phyloP scores from a whole-genome alignment of 1,140 invertebrate genomes.

The Diorhabda sublineata region DNA sequence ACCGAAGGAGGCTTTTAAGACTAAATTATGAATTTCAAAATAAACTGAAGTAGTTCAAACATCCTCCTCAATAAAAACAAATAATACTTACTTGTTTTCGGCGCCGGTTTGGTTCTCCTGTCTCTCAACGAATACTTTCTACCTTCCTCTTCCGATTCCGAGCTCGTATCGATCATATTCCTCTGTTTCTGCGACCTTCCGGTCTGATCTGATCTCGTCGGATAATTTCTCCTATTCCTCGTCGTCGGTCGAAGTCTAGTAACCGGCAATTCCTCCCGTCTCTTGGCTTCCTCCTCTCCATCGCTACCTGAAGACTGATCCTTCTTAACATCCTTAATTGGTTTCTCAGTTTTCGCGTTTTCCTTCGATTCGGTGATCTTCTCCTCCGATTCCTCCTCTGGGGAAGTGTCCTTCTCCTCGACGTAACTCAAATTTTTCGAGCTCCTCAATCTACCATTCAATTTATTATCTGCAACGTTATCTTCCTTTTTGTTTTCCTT shows the following conservation, averaged over 20 bases:
- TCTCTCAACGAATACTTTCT: conserved; percentile 38
- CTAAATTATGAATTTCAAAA: no score
- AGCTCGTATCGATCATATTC: conserved; percentile 25
- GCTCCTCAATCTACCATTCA: conserved; percentile 13
- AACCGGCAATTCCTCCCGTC: no score
- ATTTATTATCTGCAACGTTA: conserved; percentile 15
- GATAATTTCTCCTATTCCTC: not conserved
- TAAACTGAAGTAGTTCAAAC: no score
- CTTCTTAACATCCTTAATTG: not conserved
- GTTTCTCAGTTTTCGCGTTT: conserved; percentile 2
- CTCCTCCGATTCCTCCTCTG: conserved; percentile 21
- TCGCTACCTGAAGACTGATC: conserved; percentile 4
- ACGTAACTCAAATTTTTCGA: conserved; percentile 17
- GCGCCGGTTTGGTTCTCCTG: conserved; percentile 32
- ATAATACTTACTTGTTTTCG: conserved; percentile 32
- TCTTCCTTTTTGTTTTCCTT: conserved; percentile 35
- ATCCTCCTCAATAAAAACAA: no score
- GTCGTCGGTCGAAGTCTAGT: conserved; percentile 6
- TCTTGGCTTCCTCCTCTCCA: not conserved
- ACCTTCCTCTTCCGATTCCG: conserved; percentile 30
- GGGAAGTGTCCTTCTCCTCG: conserved; percentile 3
- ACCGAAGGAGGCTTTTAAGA: no score
- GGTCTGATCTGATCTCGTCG: not conserved
- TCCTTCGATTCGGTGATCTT: conserved; percentile 21
- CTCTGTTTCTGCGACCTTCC: not conserved